Percentiles rank a stretch among this genome's conserved stretches.
phyloP scores from a whole-genome alignment of 2,888 invertebrate genomes.

The Troilus luridus region DNA sequence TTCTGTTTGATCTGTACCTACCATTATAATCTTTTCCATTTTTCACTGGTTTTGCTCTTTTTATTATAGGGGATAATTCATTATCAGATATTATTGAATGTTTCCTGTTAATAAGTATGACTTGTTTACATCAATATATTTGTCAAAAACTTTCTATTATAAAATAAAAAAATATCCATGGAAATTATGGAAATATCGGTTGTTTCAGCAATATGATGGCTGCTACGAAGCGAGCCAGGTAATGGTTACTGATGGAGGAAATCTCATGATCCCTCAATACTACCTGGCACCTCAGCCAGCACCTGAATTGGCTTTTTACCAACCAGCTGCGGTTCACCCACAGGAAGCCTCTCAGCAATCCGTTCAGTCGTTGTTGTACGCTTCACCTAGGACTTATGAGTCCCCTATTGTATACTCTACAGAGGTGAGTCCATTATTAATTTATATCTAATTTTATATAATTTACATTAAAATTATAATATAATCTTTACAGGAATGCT shows the following conservation, averaged over 20 bases:
- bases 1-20: too few species aligned
- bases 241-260: slow-evolving; percentile 35
- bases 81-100: too few species aligned
- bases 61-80: too few species aligned
- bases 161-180: background rate
- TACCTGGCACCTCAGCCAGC: slow-evolving; percentile 30
- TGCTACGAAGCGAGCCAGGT: slow-evolving; percentile 44
- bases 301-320: slow-evolving; percentile 42
- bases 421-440: background rate
- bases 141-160: background rate
- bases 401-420: slow-evolving; percentile 42
- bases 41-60: too few species aligned
- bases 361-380: slow-evolving; percentile 17
- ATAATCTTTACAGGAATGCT: background rate
- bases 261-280: slow-evolving; percentile 44
- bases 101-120: too few species aligned
- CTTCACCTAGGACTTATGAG: slow-evolving; percentile 51
- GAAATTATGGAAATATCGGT: too few species aligned
- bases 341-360: slow-evolving; percentile 24
- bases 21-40: too few species aligned
- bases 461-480: background rate
- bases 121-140: too few species aligned
- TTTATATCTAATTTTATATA: background rate
- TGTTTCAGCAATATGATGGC: slow-evolving; percentile 55
- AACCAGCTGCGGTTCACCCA: slow-evolving; percentile 16